Evolutionary conservation across 2,888 invertebrate species (phyloP).

Genomic region (Neoaliturus tenellus): DNA sequence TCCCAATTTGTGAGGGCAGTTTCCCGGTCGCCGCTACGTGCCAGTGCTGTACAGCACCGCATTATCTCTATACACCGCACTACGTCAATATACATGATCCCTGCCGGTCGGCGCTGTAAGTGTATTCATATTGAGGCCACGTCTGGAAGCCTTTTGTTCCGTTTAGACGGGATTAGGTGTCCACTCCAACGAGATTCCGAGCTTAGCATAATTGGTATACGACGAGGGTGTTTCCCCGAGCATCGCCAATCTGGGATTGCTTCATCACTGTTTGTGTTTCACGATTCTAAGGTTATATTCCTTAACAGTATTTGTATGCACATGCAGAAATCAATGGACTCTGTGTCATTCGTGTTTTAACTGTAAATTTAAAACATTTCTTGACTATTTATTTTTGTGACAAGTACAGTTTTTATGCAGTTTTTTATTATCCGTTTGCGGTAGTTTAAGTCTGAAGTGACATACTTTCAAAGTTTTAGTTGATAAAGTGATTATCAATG

Average conservation of each 20-base stretch:
- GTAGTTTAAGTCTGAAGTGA: no score
- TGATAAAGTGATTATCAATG: no score
- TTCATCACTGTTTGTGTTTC: neutral
- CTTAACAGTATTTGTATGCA: no score
- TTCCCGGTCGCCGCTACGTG: slow-evolving; percentile 52
- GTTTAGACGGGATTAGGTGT: slow-evolving; percentile 27
- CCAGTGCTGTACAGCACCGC: neutral
- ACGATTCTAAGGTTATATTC: neutral
- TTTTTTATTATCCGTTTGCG: no score
- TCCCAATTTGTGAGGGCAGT: slow-evolving; percentile 46
- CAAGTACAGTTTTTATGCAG: no score
- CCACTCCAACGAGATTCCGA: neutral
- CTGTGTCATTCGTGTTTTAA: no score
- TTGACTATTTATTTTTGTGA: no score
- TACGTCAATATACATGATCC: slow-evolving; percentile 22
- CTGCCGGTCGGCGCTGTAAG: neutral
- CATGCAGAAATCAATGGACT: no score
- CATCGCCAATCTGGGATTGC: neutral
- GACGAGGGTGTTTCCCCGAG: neutral
- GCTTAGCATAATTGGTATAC: slow-evolving; percentile 30
- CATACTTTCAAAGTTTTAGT: no score
- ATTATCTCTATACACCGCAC: neutral
- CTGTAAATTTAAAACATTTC: no score
- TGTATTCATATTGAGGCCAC: slow-evolving; percentile 28
- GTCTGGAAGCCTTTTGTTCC: slow-evolving; percentile 7